Percentiles rank a stretch among this genome's conserved stretches.
Conservation (phyloP, 2,888 invertebrate genomes). For the Bombylius discolor region DNA sequence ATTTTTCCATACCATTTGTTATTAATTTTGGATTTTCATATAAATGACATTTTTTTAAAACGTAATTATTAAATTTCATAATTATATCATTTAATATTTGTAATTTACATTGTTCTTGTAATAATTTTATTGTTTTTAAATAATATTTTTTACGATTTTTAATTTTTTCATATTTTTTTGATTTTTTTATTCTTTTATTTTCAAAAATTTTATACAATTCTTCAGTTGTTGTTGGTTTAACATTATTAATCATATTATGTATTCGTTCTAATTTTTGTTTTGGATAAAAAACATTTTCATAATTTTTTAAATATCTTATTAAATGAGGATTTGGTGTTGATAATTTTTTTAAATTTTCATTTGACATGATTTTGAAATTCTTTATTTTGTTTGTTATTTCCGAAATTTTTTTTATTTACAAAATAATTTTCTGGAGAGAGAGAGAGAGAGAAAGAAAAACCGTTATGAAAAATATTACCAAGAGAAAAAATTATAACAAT, state of each 20-base stretch:
- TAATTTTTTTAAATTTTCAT: not conserved
- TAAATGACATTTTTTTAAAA: not conserved
- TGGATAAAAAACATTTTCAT: not conserved
- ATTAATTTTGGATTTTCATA: not conserved
- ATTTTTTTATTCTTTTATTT: no score
- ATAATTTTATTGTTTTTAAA: not conserved
- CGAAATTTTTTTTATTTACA: no score
- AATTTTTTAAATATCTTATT: not conserved
- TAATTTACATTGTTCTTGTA: not conserved
- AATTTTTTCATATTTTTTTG: no score
- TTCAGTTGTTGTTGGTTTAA: not conserved
- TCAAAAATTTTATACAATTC: no score
- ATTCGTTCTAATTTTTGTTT: not conserved
- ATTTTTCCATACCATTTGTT: not conserved
- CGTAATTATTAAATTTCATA: not conserved
- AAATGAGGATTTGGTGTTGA: not conserved
- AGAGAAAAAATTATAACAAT: no score
- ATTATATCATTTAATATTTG: not conserved
- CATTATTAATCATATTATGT: not conserved
- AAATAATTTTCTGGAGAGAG: no score
- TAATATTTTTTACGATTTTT: not conserved
- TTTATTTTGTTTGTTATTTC: no score
- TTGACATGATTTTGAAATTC: no score
- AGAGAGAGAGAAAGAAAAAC: no score
- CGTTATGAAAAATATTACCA: no score